Percentiles rank a stretch among this genome's conserved stretches.
Conservation (phyloP, 1,140 invertebrate genomes). For the Argopecten irradians region DNA sequence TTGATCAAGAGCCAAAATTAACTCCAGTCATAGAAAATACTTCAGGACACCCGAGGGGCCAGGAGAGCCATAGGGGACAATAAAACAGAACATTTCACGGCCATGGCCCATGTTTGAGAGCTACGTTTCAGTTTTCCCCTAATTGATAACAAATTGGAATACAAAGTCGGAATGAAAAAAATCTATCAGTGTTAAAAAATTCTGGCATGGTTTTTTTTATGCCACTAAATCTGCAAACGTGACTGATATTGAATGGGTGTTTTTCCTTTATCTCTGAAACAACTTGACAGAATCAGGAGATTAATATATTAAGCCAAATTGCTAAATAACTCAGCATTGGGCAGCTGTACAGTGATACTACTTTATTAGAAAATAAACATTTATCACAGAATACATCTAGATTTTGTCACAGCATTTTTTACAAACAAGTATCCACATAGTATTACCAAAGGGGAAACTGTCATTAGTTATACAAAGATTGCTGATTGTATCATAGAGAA, state of each 20-base stretch:
- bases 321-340: not conserved
- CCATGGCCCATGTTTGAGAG: not conserved
- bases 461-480: too few relatives aligned
- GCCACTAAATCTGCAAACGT: not conserved
- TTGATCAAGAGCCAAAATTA: not conserved
- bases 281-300: not conserved
- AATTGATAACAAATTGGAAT: slow-evolving; percentile 9
- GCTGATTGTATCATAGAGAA: too few relatives aligned
- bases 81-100: not conserved
- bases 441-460: too few relatives aligned
- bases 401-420: too few relatives aligned
- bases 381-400: too few relatives aligned
- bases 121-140: not conserved
- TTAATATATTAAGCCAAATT: not conserved
- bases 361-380: too few relatives aligned
- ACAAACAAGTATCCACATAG: too few relatives aligned
- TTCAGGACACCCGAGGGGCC: not conserved
- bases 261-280: not conserved
- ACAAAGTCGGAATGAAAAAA: not conserved
- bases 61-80: not conserved
- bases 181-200: not conserved
- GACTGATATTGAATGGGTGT: not conserved
- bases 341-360: not conserved
- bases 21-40: not conserved
- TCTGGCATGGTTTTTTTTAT: not conserved